Evolutionary conservation across 2,113 vertebrate species (phyloP).

Genomic region (Corythaixoides concolor): DNA sequence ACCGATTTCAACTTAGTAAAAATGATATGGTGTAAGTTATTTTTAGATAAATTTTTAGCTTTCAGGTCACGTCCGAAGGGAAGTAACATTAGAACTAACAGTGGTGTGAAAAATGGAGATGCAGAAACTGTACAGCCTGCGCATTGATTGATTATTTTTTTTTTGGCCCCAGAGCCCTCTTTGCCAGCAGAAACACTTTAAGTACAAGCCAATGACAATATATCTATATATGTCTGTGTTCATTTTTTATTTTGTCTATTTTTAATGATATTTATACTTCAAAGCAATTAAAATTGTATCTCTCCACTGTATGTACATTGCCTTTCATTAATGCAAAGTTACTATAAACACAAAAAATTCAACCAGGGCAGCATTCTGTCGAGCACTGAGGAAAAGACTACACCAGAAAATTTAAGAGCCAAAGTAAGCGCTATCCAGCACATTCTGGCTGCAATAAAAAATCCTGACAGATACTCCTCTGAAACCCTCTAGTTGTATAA

Average conservation of each 20-base stretch:
- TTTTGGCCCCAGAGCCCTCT: not conserved
- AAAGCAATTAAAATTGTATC: not conserved
- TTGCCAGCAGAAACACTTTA: conserved; percentile 35
- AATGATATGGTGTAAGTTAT: conserved; percentile 19
- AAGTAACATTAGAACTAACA: conserved; percentile 52
- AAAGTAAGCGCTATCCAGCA: not conserved
- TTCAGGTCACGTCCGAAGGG: conserved; percentile 30
- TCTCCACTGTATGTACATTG: rapidly evolving
- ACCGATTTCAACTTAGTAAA: conserved; percentile 19
- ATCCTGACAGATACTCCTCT: not conserved
- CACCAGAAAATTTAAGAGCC: not conserved
- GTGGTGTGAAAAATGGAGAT: conserved; percentile 51
- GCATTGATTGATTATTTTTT: conserved; percentile 35
- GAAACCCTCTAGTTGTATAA: not conserved
- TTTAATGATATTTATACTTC: not conserved
- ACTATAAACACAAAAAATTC: not conserved
- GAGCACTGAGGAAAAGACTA: not conserved
- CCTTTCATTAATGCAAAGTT: not conserved
- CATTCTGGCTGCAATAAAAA: not conserved
- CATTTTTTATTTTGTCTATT: not conserved
- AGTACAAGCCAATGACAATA: conserved; percentile 10
- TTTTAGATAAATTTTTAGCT: conserved; percentile 54
- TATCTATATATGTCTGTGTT: not conserved
- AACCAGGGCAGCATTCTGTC: not conserved
- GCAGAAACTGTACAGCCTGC: conserved; percentile 7